A percentile compares a stretch with the other conserved stretches of the same genome.
Evolutionary conservation across 2,888 invertebrate species (phyloP).

Genomic region (Drosophila infuscata): DNA sequence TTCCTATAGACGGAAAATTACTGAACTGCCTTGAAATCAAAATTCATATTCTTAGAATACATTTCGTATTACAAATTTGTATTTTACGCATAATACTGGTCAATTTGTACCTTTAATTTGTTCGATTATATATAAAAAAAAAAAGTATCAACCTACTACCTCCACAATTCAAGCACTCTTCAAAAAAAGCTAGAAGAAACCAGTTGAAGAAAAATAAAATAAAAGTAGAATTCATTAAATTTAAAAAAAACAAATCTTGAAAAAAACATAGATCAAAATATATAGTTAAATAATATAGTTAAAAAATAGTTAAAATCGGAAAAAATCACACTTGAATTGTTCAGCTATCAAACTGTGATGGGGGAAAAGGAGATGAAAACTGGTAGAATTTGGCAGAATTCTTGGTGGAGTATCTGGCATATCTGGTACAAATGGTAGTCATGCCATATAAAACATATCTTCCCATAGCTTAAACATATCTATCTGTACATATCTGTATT

Average conservation of each 20-base stretch:
- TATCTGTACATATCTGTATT: not conserved
- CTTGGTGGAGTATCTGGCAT: not conserved
- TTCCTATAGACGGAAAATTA: too few relatives aligned
- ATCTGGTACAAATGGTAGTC: not conserved
- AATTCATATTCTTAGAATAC: not conserved
- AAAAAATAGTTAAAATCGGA: not conserved
- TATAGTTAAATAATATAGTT: too few relatives aligned
- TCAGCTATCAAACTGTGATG: not conserved
- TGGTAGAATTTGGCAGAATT: not conserved
- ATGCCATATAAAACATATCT: slow-evolving; percentile 5
- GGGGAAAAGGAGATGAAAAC: not conserved
- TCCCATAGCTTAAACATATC: not conserved
- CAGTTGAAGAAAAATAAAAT: not conserved
- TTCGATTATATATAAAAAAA: not conserved
- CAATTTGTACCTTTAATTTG: not conserved
- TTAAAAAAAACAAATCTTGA: not conserved
- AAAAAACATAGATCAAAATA: not conserved
- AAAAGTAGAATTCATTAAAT: not conserved
- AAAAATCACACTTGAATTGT: not conserved
- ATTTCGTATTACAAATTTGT: not conserved
- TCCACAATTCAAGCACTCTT: slow-evolving; percentile 30
- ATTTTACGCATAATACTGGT: not conserved
- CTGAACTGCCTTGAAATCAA: not conserved
- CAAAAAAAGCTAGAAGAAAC: not conserved
- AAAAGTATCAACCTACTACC: slow-evolving; percentile 69